phyloP scores from a whole-genome alignment of 2,113 vertebrate species.

The Bubalus kerabau region DNA sequence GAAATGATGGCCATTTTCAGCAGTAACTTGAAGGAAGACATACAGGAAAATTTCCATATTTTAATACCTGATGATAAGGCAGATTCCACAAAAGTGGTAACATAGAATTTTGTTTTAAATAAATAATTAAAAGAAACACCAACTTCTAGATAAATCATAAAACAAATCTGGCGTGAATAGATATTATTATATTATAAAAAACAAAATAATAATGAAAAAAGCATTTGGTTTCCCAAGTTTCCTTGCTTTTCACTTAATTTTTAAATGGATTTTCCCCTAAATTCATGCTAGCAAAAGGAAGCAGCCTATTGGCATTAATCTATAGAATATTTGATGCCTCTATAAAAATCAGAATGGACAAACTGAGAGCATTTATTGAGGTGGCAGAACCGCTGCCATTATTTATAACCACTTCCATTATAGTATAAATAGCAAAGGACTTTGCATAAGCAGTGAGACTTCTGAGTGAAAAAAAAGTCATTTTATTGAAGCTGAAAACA shows the following conservation, averaged over 20 bases:
- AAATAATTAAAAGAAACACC: not conserved
- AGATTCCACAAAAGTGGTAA: not conserved
- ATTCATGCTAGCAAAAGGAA: not conserved
- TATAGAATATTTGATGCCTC: not conserved
- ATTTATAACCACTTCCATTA: slow-evolving; percentile 45
- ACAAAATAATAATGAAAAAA: not conserved
- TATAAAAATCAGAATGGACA: slow-evolving; percentile 20
- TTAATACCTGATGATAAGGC: not conserved
- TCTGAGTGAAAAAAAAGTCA: slow-evolving; percentile 40
- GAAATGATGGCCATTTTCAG: not conserved
- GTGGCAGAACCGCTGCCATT: not conserved
- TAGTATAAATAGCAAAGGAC: slow-evolving; percentile 45
- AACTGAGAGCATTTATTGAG: not conserved
- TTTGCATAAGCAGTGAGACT: not conserved
- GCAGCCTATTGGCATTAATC: not conserved
- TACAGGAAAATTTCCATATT: not conserved
- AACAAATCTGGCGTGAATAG: not conserved
- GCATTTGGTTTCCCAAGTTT: not conserved
- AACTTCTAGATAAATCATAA: not conserved
- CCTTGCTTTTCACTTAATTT: not conserved
- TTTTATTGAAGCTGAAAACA: slow-evolving; percentile 50
- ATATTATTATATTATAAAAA: not conserved
- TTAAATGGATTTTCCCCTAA: not conserved
- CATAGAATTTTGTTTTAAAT: not conserved
- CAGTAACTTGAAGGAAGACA: not conserved